Base-by-base conservation (phyloP, 2,113 vertebrate genomes). In the Hemicordylus capensis region DNA sequence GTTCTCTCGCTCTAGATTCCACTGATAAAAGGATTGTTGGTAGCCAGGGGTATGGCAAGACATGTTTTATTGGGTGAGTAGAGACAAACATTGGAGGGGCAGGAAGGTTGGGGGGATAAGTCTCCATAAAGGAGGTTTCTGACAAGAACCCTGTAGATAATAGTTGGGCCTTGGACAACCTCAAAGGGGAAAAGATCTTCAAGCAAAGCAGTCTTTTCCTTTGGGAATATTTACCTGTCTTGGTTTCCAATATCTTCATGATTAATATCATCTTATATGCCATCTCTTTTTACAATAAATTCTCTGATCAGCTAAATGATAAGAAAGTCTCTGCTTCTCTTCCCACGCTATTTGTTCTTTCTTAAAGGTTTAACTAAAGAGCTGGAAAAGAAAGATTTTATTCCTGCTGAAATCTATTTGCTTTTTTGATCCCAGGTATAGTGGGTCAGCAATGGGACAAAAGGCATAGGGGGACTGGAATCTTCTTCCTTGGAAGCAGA, bases 271-370 rank as follows among this genome's bases (percentile, higher is more conserved):
- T 77, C 83, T 74, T 81, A 81, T 54, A 86, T 12, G 83, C 54
- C 37, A n/a, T 0, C 0, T 83, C 58, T 83, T n/a, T 69, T 76
- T 72, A 34, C 76, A 91, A 88, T 77, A 84, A 83, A 75, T 3
- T 67, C 39, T 0, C 24, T 84, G 80, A 87, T 37, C 76, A 75
- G 22, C 82, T 59, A 17, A 24, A 56, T 31, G 81, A 88, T 88
- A 91, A 79, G 79, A 66, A 93, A 92, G 84, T 64, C 85, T 89
- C 59, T 85, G 84, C 15, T 66, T 64, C 34, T 22, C 44, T 26
- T 73, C 63, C 84, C 24, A 59, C 87, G 61, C 0, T 0, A 1
- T 0, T 6, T 6, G 9, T 8, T 34, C 19, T 26, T 74, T 75
- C 46, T 75, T 48, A 63, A 63, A 48, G 22, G 39, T 56, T 74